These are phyloP conservation scores for Clarias magur DNA, from an alignment of 2,113 vertebrate species.

Conservation along the genomic window DNA sequence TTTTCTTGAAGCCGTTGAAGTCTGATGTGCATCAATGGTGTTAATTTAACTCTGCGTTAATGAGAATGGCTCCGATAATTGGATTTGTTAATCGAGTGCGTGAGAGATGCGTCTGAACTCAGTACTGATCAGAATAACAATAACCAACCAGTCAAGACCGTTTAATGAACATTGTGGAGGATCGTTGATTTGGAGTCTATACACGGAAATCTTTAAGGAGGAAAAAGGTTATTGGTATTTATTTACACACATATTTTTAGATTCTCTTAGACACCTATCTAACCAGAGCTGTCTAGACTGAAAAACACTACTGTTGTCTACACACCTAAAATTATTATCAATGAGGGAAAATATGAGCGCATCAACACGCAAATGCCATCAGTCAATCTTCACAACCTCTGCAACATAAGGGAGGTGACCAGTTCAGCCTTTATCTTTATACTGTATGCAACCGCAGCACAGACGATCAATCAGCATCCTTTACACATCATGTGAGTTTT, in stretches of 20 bases:
- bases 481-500: not conserved
- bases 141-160: not conserved
- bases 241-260: not conserved
- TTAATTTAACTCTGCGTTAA: conserved; percentile 39
- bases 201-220: not conserved
- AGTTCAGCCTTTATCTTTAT: not conserved
- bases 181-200: not conserved
- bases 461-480: not conserved
- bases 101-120: conserved; percentile 12
- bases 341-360: not conserved
- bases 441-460: not conserved
- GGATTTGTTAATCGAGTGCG: conserved; percentile 29
- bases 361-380: not conserved
- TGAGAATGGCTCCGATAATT: conserved; percentile 30
- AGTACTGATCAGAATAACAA: conserved; percentile 5
- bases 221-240: not conserved
- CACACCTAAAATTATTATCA: not conserved
- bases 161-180: not conserved
- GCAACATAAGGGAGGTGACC: not conserved
- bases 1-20: conserved; percentile 35
- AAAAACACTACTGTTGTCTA: not conserved
- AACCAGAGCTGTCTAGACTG: not conserved
- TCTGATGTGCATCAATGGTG: conserved; percentile 34
- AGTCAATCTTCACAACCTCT: not conserved
- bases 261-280: not conserved